Conservation (phyloP, 1,140 invertebrate genomes). For the Drosophila cardini region DNA sequence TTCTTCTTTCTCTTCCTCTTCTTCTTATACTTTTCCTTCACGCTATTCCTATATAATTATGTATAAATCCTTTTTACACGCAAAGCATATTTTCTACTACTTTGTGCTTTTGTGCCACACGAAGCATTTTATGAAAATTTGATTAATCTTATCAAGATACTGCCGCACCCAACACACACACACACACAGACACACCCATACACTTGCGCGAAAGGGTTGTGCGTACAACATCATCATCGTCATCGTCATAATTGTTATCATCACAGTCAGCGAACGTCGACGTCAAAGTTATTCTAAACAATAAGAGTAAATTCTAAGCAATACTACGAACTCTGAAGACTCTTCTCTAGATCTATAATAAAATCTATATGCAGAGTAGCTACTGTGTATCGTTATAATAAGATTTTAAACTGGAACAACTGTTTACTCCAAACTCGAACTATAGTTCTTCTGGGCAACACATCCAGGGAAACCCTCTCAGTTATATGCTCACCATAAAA, state of each 20-base stretch:
- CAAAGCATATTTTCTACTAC: slow-evolving; percentile 75
- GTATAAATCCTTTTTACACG: slow-evolving; percentile 80
- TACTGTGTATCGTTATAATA: too few relatives aligned
- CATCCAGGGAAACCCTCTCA: too few relatives aligned
- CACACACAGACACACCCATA: slow-evolving; percentile 43
- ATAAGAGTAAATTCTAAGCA: neutral
- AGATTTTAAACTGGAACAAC: too few relatives aligned
- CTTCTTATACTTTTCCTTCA: slow-evolving; percentile 62
- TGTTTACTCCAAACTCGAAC: too few relatives aligned
- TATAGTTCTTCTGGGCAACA: too few relatives aligned
- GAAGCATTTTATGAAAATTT: slow-evolving; percentile 80
- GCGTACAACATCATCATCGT: slow-evolving; percentile 12
- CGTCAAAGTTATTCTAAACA: slow-evolving; percentile 50
- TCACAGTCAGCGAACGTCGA: slow-evolving; percentile 42
- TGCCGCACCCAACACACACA: slow-evolving; percentile 43
- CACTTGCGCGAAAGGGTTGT: slow-evolving; percentile 42
- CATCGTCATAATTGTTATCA: slow-evolving; percentile 15
- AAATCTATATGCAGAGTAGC: neutral
- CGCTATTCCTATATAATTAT: slow-evolving; percentile 81
- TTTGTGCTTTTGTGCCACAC: slow-evolving; percentile 45
- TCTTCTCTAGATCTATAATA: neutral
- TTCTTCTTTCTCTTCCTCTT: slow-evolving; percentile 26
- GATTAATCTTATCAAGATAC: slow-evolving; percentile 84
- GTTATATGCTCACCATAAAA: too few relatives aligned
- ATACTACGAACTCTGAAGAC: slow-evolving; percentile 2